Evolutionary conservation across 1,140 invertebrate species (phyloP).

Genomic region (Monomorium pharaonis): DNA sequence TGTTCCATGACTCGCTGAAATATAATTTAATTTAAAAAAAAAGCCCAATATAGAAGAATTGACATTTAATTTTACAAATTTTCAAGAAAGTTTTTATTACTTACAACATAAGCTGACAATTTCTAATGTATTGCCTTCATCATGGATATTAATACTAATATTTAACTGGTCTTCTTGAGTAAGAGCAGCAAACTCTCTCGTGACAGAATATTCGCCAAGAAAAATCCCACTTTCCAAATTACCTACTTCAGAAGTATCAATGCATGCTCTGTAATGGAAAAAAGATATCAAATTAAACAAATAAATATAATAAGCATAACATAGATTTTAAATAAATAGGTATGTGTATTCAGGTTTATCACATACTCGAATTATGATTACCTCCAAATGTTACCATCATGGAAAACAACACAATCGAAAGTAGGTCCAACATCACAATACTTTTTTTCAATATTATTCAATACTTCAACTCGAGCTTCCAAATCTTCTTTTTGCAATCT

Average conservation of each 20-base stretch:
- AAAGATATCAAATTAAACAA: conserved; percentile 26
- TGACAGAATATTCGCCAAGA: conserved; percentile 94
- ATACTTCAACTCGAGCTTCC: conserved; percentile 93
- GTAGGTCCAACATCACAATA: conserved; percentile 94
- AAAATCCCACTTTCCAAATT: conserved; percentile 91
- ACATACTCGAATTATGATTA: conserved; percentile 78
- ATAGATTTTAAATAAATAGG: conserved; percentile 8
- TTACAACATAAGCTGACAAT: conserved; percentile 97
- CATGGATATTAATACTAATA: conserved; percentile 96
- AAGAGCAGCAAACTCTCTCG: conserved; percentile 92
- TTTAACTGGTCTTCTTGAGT: conserved; percentile 93
- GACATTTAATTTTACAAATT: not conserved
- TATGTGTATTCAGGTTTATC: not conserved
- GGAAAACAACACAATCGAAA: conserved; percentile 97
- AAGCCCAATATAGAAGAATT: conserved; percentile 30
- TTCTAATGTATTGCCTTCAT: conserved; percentile 96
- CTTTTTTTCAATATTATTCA: conserved; percentile 95
- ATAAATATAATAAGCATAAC: conserved; percentile 27
- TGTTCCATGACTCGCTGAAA: conserved; percentile 95
- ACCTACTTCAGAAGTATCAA: conserved; percentile 94
- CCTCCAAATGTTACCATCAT: conserved; percentile 93
- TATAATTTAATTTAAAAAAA: conserved; percentile 46
- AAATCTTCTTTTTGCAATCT: conserved; percentile 96
- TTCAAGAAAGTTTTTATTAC: conserved; percentile 79
- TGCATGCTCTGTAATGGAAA: conserved; percentile 89